Evolutionary conservation across 2,888 invertebrate genomes (phyloP), one percentile per base, ranked within the genome.

Genomic region (Theodoxus fluviatilis): DNA sequence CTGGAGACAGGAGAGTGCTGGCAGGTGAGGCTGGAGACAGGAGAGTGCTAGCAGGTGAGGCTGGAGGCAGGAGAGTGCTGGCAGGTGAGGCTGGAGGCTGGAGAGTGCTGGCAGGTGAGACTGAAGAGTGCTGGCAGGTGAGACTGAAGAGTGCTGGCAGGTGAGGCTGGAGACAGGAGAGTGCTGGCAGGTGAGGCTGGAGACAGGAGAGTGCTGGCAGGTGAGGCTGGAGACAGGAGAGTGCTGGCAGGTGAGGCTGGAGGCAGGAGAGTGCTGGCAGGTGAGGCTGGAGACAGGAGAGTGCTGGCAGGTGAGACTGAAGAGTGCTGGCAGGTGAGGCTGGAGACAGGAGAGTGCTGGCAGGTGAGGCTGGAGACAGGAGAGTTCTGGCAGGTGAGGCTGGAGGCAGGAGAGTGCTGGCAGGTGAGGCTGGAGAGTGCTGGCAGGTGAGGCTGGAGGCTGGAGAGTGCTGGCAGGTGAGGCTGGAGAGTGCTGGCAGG

Each of bases 141-240:
- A 66, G 72, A 37, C 22, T 47, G 28, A 25, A 63, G 6, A 7
- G 12, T 49, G 43, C 31, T 47, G 4, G n/a, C n/a, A n/a, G n/a
- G n/a, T n/a, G n/a, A n/a, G n/a, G n/a, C n/a, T 84, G 92, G 93
- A 12, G 91, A 92, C 7, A 92, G 92, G 91, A 88, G 92, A 82
- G 92, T 92, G 3, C 86, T 93, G 47, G 89, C 91, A 77, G 88
- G 88, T 88, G 73, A 66, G 72, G 31, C 22, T 47, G 28, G 18
- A 63, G 6, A 7, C 7, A 28, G 43, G 25, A 25, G 4, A n/a
- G n/a, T n/a, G n/a, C n/a, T n/a, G n/a, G n/a, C n/a, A n/a, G n/a
- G n/a, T n/a, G n/a, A n/a, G n/a, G n/a, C n/a, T 84, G 92, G 93
- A 12, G 91, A 92, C 7, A 92, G 92, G 91, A 88, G 92, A 82